Conservation (phyloP, 2,797 vertebrate genomes). For the Phaenicophaeus curvirostris region DNA sequence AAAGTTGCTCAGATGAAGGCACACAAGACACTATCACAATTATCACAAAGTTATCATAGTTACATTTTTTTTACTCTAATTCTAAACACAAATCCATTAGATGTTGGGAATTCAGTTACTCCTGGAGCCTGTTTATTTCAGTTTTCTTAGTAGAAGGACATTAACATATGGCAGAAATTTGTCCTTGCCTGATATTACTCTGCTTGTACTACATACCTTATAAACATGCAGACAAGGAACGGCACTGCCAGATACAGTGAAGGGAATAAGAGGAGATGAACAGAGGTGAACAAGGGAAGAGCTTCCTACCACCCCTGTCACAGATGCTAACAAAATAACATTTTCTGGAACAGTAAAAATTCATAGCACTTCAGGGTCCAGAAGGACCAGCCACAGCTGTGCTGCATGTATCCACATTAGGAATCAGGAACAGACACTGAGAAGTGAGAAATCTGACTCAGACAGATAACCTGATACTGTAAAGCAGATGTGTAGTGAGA, state of each 20-base stretch:
- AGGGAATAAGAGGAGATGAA: not conserved
- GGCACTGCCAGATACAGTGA: constrained; percentile 2
- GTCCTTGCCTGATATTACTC: constrained; percentile 38
- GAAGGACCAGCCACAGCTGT: constrained; percentile 20
- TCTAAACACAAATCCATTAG: not conserved
- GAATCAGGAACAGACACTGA: not conserved
- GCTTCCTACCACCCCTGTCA: not conserved
- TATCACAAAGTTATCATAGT: not conserved
- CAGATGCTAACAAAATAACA: not conserved
- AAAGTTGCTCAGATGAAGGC: not conserved
- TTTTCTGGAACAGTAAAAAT: constrained; percentile 19
- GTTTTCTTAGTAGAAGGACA: constrained; percentile 21
- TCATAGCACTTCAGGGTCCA: not conserved
- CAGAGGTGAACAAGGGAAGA: not conserved
- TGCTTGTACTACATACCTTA: not conserved
- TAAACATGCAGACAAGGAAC: not conserved
- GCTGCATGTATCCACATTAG: not conserved
- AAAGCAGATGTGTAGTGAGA: constrained; percentile 28
- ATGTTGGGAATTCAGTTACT: not conserved
- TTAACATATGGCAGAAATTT: constrained; percentile 41
- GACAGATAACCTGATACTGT: constrained; percentile 5
- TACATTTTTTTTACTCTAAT: not conserved
- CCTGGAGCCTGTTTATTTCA: not conserved
- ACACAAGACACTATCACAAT: not conserved
- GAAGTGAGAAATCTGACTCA: constrained; percentile 29